Evolutionary conservation across 2,113 vertebrate genomes (phyloP), one percentile per base, ranked within the genome.

Genomic region (Eleginops maclovinus): DNA sequence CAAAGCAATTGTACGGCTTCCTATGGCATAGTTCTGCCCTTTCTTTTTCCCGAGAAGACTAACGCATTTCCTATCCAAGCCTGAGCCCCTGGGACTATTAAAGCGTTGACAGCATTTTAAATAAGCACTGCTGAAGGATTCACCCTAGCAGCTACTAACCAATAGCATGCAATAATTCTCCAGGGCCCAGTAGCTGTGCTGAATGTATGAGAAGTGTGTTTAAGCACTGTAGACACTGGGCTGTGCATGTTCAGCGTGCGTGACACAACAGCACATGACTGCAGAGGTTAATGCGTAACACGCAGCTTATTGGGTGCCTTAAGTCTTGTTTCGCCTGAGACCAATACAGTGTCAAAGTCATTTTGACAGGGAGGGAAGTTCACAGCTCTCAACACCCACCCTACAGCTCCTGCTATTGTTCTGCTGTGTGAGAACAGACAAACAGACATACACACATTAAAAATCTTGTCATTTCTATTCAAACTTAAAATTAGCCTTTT

Each of bases 51-150:
- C 84, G 56, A 71, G 60, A 50, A 53, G 78, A 87, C 77, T 66
- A 49, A 72, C 91, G 83, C 77, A 8, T 72, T 85, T 75, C 76
- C 77, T 84, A 72, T 77, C 72, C 80, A 70, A 84, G 59, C 74
- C 59, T 56, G n/a, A 56, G 78, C 87, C 86, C 85, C 46, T 16
- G 59, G 82, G 88, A 84, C 86, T 50, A 77, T 87, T 91, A 88
- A 83, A 86, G 79, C 87, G 82, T 77, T 89, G 87, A 89, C 88
- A 89, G 88, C 56, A 60, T 83, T 91, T 89, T 91, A 90, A 91
- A 91, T 28, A 55, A 86, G 81, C 74, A 4, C 83, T 76, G 77
- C 63, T 74, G 21, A 83, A 84, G 83, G 78, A 87, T 89, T 91
- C 83, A 80, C 70, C 72, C 87, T 65, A 72, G 78, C 82, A 81